These are phyloP conservation scores for Cephus spinipes DNA, from an alignment of 2,888 invertebrate genomes.

Conservation along the genomic window DNA sequence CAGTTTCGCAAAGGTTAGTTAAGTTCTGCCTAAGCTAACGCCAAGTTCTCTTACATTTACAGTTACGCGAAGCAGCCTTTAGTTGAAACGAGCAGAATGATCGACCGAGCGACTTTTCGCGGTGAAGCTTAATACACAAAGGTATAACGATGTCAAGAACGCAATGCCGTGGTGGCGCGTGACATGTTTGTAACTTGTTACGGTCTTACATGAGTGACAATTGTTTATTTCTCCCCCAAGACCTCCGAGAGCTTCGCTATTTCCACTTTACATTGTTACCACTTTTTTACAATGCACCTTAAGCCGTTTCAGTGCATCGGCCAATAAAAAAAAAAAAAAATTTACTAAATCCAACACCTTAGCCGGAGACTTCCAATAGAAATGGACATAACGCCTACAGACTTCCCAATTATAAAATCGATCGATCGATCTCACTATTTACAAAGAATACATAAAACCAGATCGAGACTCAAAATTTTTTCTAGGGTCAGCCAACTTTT, in stretches of 20 bases:
- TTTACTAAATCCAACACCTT: neutral
- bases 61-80: conserved; percentile 27
- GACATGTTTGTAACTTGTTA: conserved; percentile 10
- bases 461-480: neutral
- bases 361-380: neutral
- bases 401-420: neutral
- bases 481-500: neutral
- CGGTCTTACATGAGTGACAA: conserved; percentile 15
- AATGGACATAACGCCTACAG: neutral
- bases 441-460: neutral
- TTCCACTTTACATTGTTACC: neutral
- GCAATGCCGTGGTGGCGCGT: neutral
- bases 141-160: neutral
- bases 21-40: neutral
- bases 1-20: neutral
- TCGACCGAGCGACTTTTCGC: conserved; percentile 7
- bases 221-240: conserved; percentile 9
- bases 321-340: neutral
- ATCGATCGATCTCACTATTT: no score
- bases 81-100: conserved; percentile 27
- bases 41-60: neutral
- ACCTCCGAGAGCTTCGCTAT: neutral
- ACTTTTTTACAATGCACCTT: conserved; percentile 12
- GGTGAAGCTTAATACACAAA: neutral
- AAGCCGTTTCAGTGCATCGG: neutral